Evolutionary conservation across 1,140 invertebrate genomes (phyloP).

Genomic region (Ylistrum balloti): DNA sequence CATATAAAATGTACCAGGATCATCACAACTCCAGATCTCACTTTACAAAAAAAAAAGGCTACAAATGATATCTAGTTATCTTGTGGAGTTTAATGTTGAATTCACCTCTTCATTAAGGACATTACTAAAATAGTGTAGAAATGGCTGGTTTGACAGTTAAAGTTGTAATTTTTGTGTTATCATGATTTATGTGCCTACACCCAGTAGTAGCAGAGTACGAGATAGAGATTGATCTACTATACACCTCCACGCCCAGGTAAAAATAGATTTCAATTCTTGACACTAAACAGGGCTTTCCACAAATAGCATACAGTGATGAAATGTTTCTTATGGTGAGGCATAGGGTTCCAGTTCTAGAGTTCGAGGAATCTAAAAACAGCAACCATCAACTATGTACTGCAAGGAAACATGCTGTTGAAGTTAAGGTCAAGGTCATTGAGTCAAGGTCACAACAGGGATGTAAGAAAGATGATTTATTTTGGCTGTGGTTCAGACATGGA

Average conservation of each 20-base stretch:
- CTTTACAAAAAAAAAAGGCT: too few species aligned
- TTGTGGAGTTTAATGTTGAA: background rate
- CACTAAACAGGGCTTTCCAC: background rate
- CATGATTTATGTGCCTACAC: background rate
- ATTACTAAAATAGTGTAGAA: background rate
- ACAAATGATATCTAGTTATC: too few species aligned
- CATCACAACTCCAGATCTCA: too few species aligned
- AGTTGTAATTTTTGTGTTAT: background rate
- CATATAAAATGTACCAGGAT: too few species aligned
- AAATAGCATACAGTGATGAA: background rate
- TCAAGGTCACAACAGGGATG: background rate
- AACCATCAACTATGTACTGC: background rate
- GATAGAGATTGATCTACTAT: background rate
- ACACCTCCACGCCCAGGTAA: background rate
- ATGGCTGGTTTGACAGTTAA: background rate
- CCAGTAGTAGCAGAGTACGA: background rate
- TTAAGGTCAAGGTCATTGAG: background rate
- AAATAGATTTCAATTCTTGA: constrained; percentile 2
- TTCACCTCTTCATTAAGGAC: background rate
- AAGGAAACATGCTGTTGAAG: background rate
- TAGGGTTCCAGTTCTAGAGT: background rate
- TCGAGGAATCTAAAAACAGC: background rate
- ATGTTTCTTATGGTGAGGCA: background rate
- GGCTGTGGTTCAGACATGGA: background rate
- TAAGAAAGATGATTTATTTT: constrained; percentile 12